Percentiles rank a stretch among this genome's conserved stretches.
These are phyloP conservation scores for Epinephelus lanceolatus DNA, from an alignment of 2,113 vertebrate genomes.

Conservation along the genomic window DNA sequence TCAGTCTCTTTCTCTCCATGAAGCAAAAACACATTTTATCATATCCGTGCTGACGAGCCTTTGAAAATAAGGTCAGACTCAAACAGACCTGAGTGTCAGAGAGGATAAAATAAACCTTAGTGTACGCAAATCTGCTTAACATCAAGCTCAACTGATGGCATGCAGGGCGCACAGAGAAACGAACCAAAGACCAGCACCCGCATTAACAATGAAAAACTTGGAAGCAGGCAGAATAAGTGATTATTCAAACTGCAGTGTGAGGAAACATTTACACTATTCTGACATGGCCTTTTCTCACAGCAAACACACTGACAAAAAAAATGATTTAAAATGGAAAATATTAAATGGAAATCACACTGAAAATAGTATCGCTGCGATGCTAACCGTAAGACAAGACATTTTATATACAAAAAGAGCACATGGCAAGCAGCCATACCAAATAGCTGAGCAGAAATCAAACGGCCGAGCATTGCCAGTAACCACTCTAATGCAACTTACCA, in stretches of 20 bases:
- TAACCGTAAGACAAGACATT: neutral
- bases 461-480: slow-evolving; percentile 42
- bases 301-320: slow-evolving; percentile 6
- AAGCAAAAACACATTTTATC: slow-evolving; percentile 27
- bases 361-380: neutral
- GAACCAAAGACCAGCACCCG: slow-evolving; percentile 34
- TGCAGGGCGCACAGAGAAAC: slow-evolving; percentile 30
- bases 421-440: slow-evolving; percentile 26
- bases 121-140: slow-evolving; percentile 51
- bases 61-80: slow-evolving; percentile 35
- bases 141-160: slow-evolving; percentile 52
- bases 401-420: neutral
- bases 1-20: slow-evolving; percentile 4
- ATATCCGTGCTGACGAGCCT: slow-evolving; percentile 19
- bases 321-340: slow-evolving; percentile 32
- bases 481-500: slow-evolving; percentile 64
- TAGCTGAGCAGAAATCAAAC: slow-evolving; percentile 16
- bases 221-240: slow-evolving; percentile 35
- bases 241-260: slow-evolving; percentile 36
- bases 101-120: neutral
- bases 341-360: neutral
- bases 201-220: slow-evolving; percentile 56
- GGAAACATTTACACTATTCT: slow-evolving; percentile 45
- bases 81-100: slow-evolving; percentile 29
- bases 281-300: slow-evolving; percentile 28